These are phyloP conservation scores for Tokudaia muenninki DNA, from an alignment of 2,797 vertebrate genomes.

Conservation along the genomic window DNA sequence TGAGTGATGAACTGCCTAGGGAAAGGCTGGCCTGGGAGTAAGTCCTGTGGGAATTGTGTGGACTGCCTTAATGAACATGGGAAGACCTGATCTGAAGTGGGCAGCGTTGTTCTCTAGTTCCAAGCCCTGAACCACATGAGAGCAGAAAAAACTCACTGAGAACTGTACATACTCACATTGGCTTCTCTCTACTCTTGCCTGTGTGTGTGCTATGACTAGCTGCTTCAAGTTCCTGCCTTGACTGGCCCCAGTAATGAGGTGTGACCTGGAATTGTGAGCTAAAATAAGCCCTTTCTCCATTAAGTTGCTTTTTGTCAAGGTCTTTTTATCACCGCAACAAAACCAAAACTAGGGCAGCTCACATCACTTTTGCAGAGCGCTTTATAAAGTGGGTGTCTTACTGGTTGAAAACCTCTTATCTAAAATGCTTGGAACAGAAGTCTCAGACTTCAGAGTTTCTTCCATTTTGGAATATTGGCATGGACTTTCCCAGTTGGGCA, in stretches of 20 bases:
- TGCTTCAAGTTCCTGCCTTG: neutral
- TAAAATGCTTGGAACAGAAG: neutral
- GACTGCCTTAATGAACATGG: neutral
- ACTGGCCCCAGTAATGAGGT: neutral
- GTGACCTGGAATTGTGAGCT: neutral
- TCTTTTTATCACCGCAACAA: neutral
- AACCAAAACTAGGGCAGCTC: neutral
- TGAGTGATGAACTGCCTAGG: neutral
- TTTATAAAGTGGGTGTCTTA: constrained; percentile 36
- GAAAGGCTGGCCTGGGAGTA: neutral
- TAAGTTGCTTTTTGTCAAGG: neutral
- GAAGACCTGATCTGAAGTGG: neutral
- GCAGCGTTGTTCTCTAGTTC: neutral
- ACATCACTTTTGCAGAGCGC: neutral
- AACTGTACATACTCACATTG: neutral
- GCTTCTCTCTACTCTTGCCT: neutral
- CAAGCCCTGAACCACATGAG: neutral
- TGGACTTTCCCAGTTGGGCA: neutral
- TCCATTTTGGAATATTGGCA: neutral
- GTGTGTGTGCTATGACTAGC: neutral
- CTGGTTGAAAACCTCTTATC: neutral
- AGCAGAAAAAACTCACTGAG: neutral
- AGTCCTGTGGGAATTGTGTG: neutral
- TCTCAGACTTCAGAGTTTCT: neutral
- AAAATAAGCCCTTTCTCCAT: neutral